Evolutionary conservation across 1,140 invertebrate species (phyloP).

Genomic region (Drosophila sucinea): DNA sequence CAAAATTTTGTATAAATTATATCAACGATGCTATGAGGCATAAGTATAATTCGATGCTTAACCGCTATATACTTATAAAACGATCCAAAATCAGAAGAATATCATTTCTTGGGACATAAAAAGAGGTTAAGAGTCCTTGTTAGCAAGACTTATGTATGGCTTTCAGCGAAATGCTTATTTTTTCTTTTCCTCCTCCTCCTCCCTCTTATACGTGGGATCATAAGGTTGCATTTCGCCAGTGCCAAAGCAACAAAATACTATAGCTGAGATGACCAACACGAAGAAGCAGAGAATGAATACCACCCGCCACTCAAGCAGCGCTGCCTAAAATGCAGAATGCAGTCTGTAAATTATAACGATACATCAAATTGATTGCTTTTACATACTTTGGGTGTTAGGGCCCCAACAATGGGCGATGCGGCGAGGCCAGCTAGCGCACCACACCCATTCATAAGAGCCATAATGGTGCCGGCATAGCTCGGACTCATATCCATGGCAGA

Average conservation of each 20-base stretch:
- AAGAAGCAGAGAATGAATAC: slow-evolving; percentile 31
- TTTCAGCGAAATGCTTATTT: neutral
- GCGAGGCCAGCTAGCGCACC: slow-evolving; percentile 91
- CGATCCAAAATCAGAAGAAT: no score
- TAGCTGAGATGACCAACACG: slow-evolving; percentile 9
- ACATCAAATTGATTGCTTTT: neutral
- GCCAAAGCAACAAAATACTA: slow-evolving; percentile 35
- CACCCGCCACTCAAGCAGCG: slow-evolving; percentile 29
- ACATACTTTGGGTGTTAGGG: slow-evolving; percentile 10
- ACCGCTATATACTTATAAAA: no score
- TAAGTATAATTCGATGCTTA: no score
- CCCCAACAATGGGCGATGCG: slow-evolving; percentile 84
- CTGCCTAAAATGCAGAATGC: slow-evolving; percentile 8
- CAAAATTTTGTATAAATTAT: no score
- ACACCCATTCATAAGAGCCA: slow-evolving; percentile 91
- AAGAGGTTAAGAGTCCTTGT: neutral
- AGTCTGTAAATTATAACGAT: neutral
- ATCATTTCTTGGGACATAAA: no score
- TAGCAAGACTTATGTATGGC: neutral
- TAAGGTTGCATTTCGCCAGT: slow-evolving; percentile 37
- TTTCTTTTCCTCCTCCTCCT: slow-evolving; percentile 19
- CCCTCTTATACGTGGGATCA: slow-evolving; percentile 28
- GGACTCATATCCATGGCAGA: slow-evolving; percentile 91
- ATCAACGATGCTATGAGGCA: no score
- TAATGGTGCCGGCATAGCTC: slow-evolving; percentile 90